These are phyloP conservation scores for Erannis defoliaria DNA, from an alignment of 2,888 invertebrate species.

Conservation along the genomic window DNA sequence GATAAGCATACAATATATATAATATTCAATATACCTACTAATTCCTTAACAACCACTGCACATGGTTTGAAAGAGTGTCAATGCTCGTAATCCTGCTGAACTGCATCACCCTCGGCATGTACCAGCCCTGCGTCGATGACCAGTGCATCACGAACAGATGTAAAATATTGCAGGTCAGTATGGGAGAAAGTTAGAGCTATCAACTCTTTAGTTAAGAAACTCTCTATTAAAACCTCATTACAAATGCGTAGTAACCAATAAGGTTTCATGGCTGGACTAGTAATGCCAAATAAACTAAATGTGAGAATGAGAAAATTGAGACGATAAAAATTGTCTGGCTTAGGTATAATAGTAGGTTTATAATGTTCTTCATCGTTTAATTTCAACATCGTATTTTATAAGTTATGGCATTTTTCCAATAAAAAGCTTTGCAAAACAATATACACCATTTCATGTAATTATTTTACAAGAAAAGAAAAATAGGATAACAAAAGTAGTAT, in stretches of 20 bases:
- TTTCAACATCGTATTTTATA: too few species aligned
- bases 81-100: conserved; percentile 99
- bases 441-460: not conserved
- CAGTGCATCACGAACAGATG: conserved; percentile 95
- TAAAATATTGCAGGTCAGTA: conserved; percentile 93
- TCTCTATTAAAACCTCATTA: not conserved
- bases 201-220: not conserved
- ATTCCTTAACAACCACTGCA: conserved; percentile 89
- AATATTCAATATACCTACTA: too few species aligned
- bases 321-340: too few species aligned
- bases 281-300: not conserved
- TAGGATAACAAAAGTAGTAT: too few species aligned
- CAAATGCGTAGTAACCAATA: not conserved
- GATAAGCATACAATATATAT: too few species aligned
- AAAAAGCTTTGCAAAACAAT: too few species aligned
- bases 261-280: not conserved
- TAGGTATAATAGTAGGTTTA: too few species aligned
- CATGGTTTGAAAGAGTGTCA: conserved; percentile 99
- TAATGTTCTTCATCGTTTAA: too few species aligned
- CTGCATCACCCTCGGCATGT: conserved; percentile 99
- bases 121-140: conserved; percentile 99
- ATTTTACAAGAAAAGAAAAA: too few species aligned
- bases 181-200: not conserved
- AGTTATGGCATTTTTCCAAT: too few species aligned
- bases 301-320: not conserved